phyloP scores from a whole-genome alignment of 1,140 invertebrate genomes.

The Laodelphax striatellus region DNA sequence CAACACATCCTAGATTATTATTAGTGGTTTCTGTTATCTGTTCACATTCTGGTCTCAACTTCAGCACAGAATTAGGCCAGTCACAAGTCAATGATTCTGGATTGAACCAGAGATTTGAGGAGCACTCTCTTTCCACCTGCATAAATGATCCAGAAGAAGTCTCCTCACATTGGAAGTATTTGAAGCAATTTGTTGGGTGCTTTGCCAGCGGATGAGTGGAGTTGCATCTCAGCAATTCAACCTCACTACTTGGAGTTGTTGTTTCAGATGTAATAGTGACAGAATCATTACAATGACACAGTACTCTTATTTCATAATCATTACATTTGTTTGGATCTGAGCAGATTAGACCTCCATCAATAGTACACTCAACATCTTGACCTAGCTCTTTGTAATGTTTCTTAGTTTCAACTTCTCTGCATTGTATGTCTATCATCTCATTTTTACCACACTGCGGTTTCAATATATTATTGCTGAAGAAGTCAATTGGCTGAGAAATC shows the following conservation, averaged over 20 bases:
- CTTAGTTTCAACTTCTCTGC: slow-evolving; percentile 50
- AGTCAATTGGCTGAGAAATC: no score
- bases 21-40: not conserved
- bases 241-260: not conserved
- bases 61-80: slow-evolving; percentile 43
- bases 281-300: slow-evolving; percentile 43
- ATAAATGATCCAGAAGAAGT: slow-evolving; percentile 21
- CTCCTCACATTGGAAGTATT: slow-evolving; percentile 44
- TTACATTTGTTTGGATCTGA: slow-evolving; percentile 33
- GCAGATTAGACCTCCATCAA: slow-evolving; percentile 59
- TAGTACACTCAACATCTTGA: slow-evolving; percentile 58
- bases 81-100: slow-evolving; percentile 32
- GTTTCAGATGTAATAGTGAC: not conserved
- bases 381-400: slow-evolving; percentile 50
- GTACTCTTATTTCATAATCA: slow-evolving; percentile 62
- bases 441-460: slow-evolving; percentile 39
- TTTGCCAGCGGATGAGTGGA: slow-evolving; percentile 32
- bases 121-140: slow-evolving; percentile 44
- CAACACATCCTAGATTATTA: slow-evolving; percentile 2
- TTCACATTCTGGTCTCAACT: slow-evolving; percentile 46
- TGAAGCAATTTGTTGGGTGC: slow-evolving; percentile 42
- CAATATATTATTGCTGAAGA: no score
- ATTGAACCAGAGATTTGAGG: slow-evolving; percentile 45
- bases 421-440: slow-evolving; percentile 59
- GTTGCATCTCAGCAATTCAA: slow-evolving; percentile 28